Percentiles rank a stretch among this genome's conserved stretches.
These are phyloP conservation scores for Cygnus olor DNA, from an alignment of 2,797 vertebrate genomes.

Conservation along the genomic window DNA sequence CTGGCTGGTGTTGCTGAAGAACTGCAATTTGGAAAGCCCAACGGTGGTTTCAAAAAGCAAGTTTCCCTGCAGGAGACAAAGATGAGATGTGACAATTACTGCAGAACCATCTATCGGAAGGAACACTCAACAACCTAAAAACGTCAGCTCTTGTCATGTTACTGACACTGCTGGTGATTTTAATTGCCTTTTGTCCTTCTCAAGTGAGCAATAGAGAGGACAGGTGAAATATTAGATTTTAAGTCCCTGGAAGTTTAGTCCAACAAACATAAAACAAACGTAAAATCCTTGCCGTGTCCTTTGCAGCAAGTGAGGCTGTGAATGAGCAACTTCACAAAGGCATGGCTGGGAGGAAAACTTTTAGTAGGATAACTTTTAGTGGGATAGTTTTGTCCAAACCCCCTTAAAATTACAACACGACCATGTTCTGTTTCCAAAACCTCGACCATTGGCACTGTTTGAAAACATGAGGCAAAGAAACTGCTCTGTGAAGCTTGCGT, in stretches of 20 bases:
- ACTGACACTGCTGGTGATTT: constrained; percentile 19
- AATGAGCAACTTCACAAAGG: not conserved
- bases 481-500: not conserved
- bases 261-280: constrained; percentile 6
- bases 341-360: not conserved
- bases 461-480: not conserved
- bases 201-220: constrained; percentile 11
- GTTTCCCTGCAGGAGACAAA: constrained; percentile 4
- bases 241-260: constrained; percentile 8
- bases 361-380: not conserved
- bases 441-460: too few relatives aligned
- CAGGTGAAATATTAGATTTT: constrained; percentile 46
- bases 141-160: constrained; percentile 27
- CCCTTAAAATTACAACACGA: fast-evolving
- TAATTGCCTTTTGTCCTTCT: constrained; percentile 63
- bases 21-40: not conserved
- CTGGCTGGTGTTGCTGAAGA: not conserved
- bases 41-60: not conserved
- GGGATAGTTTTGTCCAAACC: not conserved
- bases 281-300: not conserved
- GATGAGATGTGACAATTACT: constrained; percentile 59
- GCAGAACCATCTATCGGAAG: not conserved
- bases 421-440: not conserved
- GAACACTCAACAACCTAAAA: constrained; percentile 18
- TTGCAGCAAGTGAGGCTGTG: not conserved